Conservation (phyloP, 2,888 invertebrate genomes). For the Gymnoscelis rufifasciata region DNA sequence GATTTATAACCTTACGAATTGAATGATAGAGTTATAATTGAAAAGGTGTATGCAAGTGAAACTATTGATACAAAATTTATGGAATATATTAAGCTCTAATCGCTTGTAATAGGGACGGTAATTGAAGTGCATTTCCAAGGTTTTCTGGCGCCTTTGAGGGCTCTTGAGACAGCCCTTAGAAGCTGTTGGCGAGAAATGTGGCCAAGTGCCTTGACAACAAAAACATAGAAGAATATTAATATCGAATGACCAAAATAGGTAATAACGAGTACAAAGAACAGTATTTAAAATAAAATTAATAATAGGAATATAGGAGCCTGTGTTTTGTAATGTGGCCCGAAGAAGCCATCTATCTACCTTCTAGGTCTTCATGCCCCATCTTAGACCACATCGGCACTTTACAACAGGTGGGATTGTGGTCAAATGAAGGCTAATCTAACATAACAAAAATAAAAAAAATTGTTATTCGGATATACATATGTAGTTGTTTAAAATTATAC, state of each 20-base stretch:
- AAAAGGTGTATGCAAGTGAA: slow-evolving; percentile 14
- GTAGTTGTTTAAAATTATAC: too few species aligned
- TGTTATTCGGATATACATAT: too few species aligned
- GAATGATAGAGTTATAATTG: slow-evolving; percentile 17
- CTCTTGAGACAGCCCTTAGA: slow-evolving; percentile 53
- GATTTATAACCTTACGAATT: slow-evolving; percentile 26
- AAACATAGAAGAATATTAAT: slow-evolving; percentile 29
- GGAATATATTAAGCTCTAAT: slow-evolving; percentile 6
- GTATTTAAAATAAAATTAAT: too few species aligned
- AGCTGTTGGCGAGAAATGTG: slow-evolving; percentile 37
- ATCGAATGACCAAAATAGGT: slow-evolving; percentile 17
- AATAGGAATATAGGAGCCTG: too few species aligned
- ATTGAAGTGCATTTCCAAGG: slow-evolving; percentile 30
- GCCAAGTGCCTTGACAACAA: slow-evolving; percentile 34
- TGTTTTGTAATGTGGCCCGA: too few species aligned
- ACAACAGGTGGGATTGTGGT: too few species aligned
- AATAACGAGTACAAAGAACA: too few species aligned
- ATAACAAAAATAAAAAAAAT: too few species aligned
- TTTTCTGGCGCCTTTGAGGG: slow-evolving; percentile 62
- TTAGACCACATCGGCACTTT: too few species aligned
- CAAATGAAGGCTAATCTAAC: too few species aligned
- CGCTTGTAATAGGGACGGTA: slow-evolving; percentile 1
- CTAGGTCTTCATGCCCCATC: too few species aligned
- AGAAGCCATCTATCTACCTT: too few species aligned
- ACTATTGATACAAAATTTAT: background rate